A percentile compares a stretch with the other conserved stretches of the same genome.
Evolutionary conservation across 2,113 vertebrate species (phyloP).

Genomic region (Hystrix cristata): DNA sequence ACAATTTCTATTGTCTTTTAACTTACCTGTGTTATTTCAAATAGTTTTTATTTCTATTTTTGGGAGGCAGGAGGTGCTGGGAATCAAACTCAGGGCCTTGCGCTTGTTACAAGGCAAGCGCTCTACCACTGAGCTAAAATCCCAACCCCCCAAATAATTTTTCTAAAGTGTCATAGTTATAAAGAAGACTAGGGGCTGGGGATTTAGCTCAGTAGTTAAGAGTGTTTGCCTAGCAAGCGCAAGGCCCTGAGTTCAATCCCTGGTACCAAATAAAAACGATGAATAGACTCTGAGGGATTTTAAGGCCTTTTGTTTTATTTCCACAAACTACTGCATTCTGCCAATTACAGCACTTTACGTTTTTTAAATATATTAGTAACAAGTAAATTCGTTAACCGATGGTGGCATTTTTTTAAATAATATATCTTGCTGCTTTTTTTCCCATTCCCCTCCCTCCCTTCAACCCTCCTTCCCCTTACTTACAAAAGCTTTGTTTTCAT

Average conservation of each 20-base stretch:
- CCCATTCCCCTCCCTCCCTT: too few relatives aligned
- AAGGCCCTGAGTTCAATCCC: too few relatives aligned
- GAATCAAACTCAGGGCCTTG: too few relatives aligned
- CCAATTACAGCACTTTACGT: not conserved
- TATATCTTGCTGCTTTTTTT: too few relatives aligned
- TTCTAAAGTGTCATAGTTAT: not conserved
- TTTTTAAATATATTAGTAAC: not conserved
- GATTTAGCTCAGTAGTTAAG: too few relatives aligned
- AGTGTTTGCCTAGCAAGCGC: too few relatives aligned
- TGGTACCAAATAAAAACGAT: too few relatives aligned
- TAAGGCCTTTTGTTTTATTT: not conserved
- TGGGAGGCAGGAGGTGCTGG: too few relatives aligned
- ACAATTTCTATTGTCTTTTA: not conserved
- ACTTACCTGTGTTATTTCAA: not conserved
- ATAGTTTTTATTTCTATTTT: not conserved
- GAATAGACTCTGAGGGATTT: not conserved
- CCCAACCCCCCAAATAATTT: not conserved
- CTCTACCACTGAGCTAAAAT: too few relatives aligned
- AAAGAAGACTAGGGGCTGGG: not conserved
- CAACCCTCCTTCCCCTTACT: too few relatives aligned
- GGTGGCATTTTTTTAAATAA: not conserved
- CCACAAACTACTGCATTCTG: not conserved
- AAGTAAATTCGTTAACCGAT: not conserved
- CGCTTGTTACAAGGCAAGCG: too few relatives aligned
- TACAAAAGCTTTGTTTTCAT: too few relatives aligned